Conservation (phyloP, 2,888 invertebrate genomes). For the Chrysina gloriosa region DNA sequence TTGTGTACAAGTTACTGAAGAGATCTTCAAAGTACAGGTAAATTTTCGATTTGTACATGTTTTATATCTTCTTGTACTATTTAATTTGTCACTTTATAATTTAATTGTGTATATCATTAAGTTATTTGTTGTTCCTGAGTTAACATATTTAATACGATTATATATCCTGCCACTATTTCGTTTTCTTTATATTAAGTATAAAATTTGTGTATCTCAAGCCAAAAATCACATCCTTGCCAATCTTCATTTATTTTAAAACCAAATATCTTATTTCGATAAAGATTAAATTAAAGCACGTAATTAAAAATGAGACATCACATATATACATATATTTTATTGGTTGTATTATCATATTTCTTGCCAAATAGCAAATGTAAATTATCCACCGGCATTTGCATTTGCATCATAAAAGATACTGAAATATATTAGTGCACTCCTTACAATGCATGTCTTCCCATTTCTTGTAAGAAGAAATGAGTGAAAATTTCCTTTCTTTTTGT, state of each 20-base stretch:
- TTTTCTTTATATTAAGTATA: slow-evolving; percentile 36
- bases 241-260: neutral
- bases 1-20: neutral
- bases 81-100: neutral
- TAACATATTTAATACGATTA: slow-evolving; percentile 2
- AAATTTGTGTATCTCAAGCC: slow-evolving; percentile 31
- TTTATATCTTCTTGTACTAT: neutral
- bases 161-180: slow-evolving; percentile 21
- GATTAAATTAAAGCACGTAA: too few species aligned
- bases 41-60: neutral
- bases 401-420: too few species aligned
- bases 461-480: too few species aligned
- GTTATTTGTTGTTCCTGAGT: neutral
- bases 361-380: too few species aligned
- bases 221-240: slow-evolving; percentile 23
- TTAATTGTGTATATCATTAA: slow-evolving; percentile 15
- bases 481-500: too few species aligned
- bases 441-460: too few species aligned
- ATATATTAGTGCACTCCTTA: too few species aligned
- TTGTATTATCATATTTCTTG: too few species aligned
- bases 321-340: too few species aligned
- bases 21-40: neutral
- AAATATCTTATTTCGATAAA: neutral
- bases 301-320: too few species aligned
- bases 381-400: too few species aligned